Evolutionary conservation across 2,888 invertebrate species (phyloP).

Genomic region (Noctuana brunneofusca): DNA sequence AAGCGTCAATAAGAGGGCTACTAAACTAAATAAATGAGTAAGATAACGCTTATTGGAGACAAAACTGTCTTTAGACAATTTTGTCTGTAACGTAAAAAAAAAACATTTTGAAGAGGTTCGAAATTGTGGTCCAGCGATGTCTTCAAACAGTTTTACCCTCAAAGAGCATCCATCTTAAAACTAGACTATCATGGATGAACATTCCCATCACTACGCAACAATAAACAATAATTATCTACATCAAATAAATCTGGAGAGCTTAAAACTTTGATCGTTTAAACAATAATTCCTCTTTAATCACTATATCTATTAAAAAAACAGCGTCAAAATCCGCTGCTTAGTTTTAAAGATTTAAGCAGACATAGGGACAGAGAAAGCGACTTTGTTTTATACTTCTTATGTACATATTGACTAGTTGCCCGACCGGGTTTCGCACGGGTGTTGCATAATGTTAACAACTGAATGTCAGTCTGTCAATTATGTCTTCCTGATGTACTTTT

Average conservation of each 20-base stretch:
- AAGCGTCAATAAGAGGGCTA: slow-evolving; percentile 4
- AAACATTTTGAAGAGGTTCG: slow-evolving; percentile 31
- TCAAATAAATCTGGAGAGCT: slow-evolving; percentile 67
- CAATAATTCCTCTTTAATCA: no score
- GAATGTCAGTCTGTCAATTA: no score
- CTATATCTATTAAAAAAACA: no score
- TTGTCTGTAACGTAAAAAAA: slow-evolving; percentile 23
- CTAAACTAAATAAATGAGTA: slow-evolving; percentile 22
- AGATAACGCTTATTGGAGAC: slow-evolving; percentile 16
- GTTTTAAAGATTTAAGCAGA: no score
- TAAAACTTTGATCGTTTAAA: no score
- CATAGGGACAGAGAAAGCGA: no score
- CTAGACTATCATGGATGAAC: slow-evolving; percentile 38
- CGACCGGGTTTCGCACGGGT: no score
- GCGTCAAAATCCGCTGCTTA: no score
- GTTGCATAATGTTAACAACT: no score
- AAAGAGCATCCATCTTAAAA: slow-evolving; percentile 32
- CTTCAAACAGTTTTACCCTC: slow-evolving; percentile 34
- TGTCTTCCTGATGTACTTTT: no score
- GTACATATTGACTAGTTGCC: no score
- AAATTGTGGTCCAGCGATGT: slow-evolving; percentile 30
- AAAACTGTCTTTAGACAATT: slow-evolving; percentile 31
- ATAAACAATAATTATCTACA: slow-evolving; percentile 72
- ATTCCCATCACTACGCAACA: slow-evolving; percentile 28
- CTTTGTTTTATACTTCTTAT: no score